Evolutionary conservation across 2,888 invertebrate species (phyloP), one percentile per base, ranked within the genome.

Genomic region (Cephalotes varians): DNA sequence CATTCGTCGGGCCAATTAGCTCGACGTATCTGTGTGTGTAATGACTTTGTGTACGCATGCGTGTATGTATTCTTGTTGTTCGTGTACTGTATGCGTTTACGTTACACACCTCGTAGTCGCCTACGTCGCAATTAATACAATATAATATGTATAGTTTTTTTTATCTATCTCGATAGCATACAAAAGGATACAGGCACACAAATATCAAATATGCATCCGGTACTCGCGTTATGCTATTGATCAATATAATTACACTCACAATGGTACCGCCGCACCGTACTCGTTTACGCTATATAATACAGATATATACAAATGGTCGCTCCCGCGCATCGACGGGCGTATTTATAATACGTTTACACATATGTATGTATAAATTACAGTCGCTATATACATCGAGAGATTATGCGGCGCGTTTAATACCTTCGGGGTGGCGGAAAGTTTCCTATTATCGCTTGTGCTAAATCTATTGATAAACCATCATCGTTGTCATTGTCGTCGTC

Each of bases 161-260:
- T 74, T 74, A 89, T 89, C 90, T 91, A 91, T 91, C 88, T 93
- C 91, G 90, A 90, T 93, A 93, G 94, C 93, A 93, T 94, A 94
- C 93, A 94, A 94, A 94, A 93, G 93, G 93, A 93, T 94, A 94
- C 94, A 94, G 94, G 94, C 94, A 94, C 94, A 94, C 94, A 94
- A 93, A 94, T 94, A 94, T 94, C 93, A 94, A 94, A 94, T 94
- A 94, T 93, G 93, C 93, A 93, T 93, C 90, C 90, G 90, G 90
- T 91, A 90, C 86, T 92, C 91, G 64, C 64, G 89, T 89, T 90
- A 92, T 90, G 87, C 91, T 91, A 91, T 92, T 90, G 90, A 92
- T 90, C 90, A 88, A 88, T 92, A 91, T 94, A 93, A 94, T 94
- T 93, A 94, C 94, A 94, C 90, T 93, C 93, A 92, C 90, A 93